Percentiles rank a stretch among this genome's conserved stretches.
phyloP scores from a whole-genome alignment of 2,797 vertebrate species.

The Neoniphon sammara region DNA sequence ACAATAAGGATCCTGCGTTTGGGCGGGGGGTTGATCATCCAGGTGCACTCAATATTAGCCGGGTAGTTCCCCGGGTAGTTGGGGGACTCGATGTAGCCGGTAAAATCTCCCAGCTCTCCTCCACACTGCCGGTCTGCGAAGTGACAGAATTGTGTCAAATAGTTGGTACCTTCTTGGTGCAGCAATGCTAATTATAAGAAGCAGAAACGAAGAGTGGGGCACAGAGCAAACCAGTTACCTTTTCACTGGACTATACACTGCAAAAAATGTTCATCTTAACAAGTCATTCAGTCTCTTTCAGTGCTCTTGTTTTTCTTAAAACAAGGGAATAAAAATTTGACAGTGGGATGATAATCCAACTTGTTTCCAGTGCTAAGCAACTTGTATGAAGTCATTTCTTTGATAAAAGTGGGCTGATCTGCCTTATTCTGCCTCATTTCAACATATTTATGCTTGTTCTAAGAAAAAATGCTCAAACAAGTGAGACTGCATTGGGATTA shows the following conservation, averaged over 20 bases:
- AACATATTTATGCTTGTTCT: too few species aligned
- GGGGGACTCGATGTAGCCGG: conserved; percentile 96
- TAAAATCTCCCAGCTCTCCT: conserved; percentile 95
- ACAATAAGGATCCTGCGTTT: conserved; percentile 97
- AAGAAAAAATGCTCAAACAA: not conserved
- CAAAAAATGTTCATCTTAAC: too few species aligned
- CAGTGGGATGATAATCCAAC: too few species aligned
- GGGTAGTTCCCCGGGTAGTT: conserved; percentile 99
- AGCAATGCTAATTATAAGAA: conserved; percentile 18
- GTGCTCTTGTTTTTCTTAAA: too few species aligned
- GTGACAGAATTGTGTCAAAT: conserved; percentile 43
- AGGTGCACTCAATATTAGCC: conserved; percentile 94
- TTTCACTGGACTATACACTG: too few species aligned
- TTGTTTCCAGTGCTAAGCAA: too few species aligned
- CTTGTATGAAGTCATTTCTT: too few species aligned
- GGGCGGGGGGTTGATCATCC: conserved; percentile 94
- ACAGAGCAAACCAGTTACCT: not conserved
- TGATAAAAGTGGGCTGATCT: too few species aligned
- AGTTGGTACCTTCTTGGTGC: conserved; percentile 5
- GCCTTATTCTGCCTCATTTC: too few species aligned
- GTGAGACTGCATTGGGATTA: not conserved
- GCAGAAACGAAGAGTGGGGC: conserved; percentile 9
- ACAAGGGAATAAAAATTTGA: too few species aligned
- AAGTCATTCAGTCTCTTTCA: too few species aligned
- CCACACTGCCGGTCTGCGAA: conserved; percentile 92